Evolutionary conservation across 1,140 invertebrate genomes (phyloP).

Genomic region (Cardiocondyla obscurior): DNA sequence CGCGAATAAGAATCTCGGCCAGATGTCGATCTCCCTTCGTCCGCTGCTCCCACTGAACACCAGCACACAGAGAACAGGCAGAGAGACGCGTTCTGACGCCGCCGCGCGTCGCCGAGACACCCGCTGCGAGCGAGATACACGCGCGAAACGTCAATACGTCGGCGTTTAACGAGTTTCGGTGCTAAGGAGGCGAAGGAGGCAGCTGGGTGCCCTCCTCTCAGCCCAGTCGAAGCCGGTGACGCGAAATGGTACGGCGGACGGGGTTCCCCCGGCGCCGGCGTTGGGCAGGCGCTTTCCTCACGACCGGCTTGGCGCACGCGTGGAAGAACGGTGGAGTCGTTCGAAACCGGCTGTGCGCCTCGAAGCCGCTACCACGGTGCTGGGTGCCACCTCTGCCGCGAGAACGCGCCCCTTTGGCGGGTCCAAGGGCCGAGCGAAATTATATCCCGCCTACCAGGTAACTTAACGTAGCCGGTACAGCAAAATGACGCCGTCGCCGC

Average conservation of each 20-base stretch:
- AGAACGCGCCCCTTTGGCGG: slow-evolving; percentile 35
- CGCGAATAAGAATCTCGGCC: not conserved
- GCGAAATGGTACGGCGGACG: slow-evolving; percentile 80
- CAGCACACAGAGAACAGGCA: not conserved
- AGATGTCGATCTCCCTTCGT: not conserved
- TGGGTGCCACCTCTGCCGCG: slow-evolving; percentile 49
- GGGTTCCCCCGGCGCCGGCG: slow-evolving; percentile 61
- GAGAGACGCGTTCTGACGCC: slow-evolving; percentile 17
- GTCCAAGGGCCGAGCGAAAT: slow-evolving; percentile 34
- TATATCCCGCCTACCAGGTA: slow-evolving; percentile 28
- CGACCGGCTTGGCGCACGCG: slow-evolving; percentile 65
- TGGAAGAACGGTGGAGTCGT: slow-evolving; percentile 63
- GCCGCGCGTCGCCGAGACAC: slow-evolving; percentile 2
- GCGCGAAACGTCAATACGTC: slow-evolving; percentile 64
- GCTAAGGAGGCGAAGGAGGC: slow-evolving; percentile 51
- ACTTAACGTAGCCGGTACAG: slow-evolving; percentile 15
- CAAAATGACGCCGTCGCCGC: slow-evolving; percentile 81
- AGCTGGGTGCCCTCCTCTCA: slow-evolving; percentile 63
- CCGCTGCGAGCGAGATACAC: slow-evolving; percentile 44
- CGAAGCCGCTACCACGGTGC: slow-evolving; percentile 52
- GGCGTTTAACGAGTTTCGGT: slow-evolving; percentile 55
- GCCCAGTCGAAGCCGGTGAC: slow-evolving; percentile 80
- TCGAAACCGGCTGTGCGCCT: slow-evolving; percentile 31
- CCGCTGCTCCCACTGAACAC: slow-evolving; percentile 53
- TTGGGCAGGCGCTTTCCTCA: slow-evolving; percentile 69